phyloP scores from a whole-genome alignment of 2,797 vertebrate genomes.

The Clarias fuscus region DNA sequence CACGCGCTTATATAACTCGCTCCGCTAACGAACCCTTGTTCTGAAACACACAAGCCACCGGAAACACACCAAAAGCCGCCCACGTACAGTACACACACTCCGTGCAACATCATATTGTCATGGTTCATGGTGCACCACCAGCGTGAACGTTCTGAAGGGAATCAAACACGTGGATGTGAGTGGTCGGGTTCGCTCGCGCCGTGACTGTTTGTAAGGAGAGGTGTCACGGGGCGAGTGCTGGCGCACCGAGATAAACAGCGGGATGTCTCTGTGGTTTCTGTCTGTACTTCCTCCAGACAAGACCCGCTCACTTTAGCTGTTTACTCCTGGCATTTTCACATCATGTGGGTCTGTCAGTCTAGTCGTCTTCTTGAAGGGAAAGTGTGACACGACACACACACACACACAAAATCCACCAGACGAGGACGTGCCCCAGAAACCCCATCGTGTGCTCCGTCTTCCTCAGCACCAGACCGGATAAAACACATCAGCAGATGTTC shows the following conservation, averaged over 20 bases:
- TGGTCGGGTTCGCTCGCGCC: background rate
- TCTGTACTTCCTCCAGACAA: background rate
- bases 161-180: background rate
- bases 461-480: background rate
- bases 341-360: background rate
- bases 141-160: background rate
- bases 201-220: constrained; percentile 4
- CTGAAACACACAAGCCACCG: background rate
- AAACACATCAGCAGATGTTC: background rate
- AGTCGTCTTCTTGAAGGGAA: background rate
- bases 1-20: constrained; percentile 50
- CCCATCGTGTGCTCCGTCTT: background rate
- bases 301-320: background rate
- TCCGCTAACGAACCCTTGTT: constrained; percentile 24
- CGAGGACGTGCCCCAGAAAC: background rate
- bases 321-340: background rate
- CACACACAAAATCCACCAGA: background rate
- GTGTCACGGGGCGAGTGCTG: too few relatives aligned
- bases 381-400: too few relatives aligned
- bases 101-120: background rate
- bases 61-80: background rate
- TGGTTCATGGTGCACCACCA: too few relatives aligned
- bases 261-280: background rate
- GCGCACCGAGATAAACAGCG: background rate
- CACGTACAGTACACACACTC: background rate